Conservation (phyloP, 2,113 vertebrate genomes). For the Noturus placidus region DNA sequence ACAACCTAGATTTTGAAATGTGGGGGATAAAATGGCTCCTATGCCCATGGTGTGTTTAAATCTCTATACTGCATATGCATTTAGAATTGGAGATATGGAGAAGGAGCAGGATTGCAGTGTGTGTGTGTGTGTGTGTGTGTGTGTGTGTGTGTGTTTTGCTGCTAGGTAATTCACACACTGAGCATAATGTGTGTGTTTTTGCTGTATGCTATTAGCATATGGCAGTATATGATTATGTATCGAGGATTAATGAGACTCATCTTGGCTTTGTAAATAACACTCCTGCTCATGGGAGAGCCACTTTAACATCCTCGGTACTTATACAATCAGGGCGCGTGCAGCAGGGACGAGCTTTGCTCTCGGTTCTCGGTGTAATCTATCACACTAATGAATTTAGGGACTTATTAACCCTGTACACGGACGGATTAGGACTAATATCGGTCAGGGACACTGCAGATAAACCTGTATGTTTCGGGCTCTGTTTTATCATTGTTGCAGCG, state of each 20-base stretch:
- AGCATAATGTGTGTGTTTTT: background rate
- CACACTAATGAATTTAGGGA: slow-evolving; percentile 50
- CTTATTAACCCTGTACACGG: slow-evolving; percentile 32
- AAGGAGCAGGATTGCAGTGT: background rate
- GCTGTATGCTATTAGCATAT: slow-evolving; percentile 16
- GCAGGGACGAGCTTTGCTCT: background rate
- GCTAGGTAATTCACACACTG: background rate
- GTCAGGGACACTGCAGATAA: background rate
- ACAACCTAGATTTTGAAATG: too few relatives aligned
- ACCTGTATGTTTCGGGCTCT: slow-evolving; percentile 16
- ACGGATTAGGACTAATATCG: slow-evolving; percentile 28
- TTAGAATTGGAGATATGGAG: background rate
- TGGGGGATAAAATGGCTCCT: too few relatives aligned
- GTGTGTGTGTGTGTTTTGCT: background rate
- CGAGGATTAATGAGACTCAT: slow-evolving; percentile 23
- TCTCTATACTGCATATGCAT: background rate
- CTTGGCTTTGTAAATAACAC: slow-evolving; percentile 31
- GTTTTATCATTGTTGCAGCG: slow-evolving; percentile 18
- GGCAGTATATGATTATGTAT: slow-evolving; percentile 23
- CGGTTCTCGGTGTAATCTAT: slow-evolving; percentile 30
- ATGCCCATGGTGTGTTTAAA: background rate
- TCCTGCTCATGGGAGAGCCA: slow-evolving; percentile 8
- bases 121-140: slow-evolving; percentile 2
- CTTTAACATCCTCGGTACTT: slow-evolving; percentile 17
- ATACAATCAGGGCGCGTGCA: slow-evolving; percentile 11